Percentiles rank a stretch among this genome's conserved stretches.
Conservation (phyloP, 2,113 vertebrate species). For the Dipodomys spectabilis region DNA sequence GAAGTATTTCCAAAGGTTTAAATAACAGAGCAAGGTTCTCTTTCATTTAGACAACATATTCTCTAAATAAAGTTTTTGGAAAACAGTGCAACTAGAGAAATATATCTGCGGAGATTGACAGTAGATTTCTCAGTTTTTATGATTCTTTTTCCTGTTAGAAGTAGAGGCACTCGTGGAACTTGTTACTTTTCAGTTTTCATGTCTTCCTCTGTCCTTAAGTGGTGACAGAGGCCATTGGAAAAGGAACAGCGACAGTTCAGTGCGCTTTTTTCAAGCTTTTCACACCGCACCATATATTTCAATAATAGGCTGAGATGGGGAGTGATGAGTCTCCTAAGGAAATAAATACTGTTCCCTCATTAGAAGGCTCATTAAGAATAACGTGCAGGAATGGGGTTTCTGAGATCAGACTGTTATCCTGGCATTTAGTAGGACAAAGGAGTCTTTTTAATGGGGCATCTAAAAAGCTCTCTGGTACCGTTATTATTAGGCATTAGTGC, state of each 20-base stretch:
- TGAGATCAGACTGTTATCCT: constrained; percentile 85
- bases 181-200: not conserved
- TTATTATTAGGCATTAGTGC: constrained; percentile 86
- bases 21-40: not conserved
- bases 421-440: constrained; percentile 89
- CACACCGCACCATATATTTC: constrained; percentile 81
- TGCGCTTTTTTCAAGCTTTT: constrained; percentile 69
- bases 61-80: not conserved
- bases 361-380: constrained; percentile 90
- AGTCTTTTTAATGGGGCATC: constrained; percentile 87
- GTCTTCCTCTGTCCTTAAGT: constrained; percentile 53
- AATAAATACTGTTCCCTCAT: constrained; percentile 87
- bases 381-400: constrained; percentile 87
- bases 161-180: not conserved
- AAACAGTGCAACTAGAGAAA: not conserved
- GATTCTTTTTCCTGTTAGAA: not conserved
- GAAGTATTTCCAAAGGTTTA: not conserved
- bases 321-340: constrained; percentile 89
- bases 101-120: not conserved
- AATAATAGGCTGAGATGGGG: constrained; percentile 86
- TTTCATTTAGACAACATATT: not conserved
- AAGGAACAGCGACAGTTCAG: constrained; percentile 28
- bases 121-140: not conserved
- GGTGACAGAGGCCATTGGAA: constrained; percentile 76
- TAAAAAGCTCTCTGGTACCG: constrained; percentile 85